Evolutionary conservation across 2,797 vertebrate genomes (phyloP).

Genomic region (Eupleurogrammus muticus): DNA sequence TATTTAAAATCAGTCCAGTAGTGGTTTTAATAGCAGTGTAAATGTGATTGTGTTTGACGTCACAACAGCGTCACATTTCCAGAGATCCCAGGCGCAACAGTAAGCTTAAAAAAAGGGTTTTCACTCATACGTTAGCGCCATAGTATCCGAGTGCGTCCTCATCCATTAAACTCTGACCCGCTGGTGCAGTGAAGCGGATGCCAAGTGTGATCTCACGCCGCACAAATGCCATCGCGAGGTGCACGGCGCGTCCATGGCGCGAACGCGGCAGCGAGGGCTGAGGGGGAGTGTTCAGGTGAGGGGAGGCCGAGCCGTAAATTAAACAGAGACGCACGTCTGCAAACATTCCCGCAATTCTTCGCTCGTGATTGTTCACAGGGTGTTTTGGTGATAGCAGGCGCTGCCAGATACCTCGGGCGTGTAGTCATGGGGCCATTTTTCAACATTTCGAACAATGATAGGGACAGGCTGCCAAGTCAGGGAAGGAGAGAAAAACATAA

Average conservation of each 20-base stretch:
- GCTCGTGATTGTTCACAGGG: slow-evolving; percentile 6
- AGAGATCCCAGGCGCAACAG: no score
- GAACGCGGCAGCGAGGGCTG: background rate
- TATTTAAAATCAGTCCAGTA: no score
- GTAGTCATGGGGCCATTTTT: slow-evolving; percentile 19
- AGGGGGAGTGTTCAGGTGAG: slow-evolving; percentile 56
- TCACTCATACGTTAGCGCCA: background rate
- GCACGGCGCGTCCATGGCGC: background rate
- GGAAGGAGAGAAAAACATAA: background rate
- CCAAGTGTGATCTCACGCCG: slow-evolving; percentile 42
- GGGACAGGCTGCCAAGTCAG: background rate
- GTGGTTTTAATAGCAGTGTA: no score
- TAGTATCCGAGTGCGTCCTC: background rate
- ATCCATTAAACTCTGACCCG: slow-evolving; percentile 26
- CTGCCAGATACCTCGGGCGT: slow-evolving; percentile 15
- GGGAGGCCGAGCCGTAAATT: slow-evolving; percentile 59
- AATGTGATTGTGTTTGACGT: no score
- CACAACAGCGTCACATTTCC: no score
- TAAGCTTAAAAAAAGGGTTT: no score
- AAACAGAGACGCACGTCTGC: slow-evolving; percentile 52
- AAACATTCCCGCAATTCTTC: slow-evolving; percentile 63
- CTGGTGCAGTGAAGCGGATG: background rate
- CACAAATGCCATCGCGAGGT: slow-evolving; percentile 22
- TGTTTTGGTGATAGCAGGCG: background rate
- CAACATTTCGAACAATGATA: slow-evolving; percentile 22